phyloP scores from a whole-genome alignment of 92 coral and sea anemone genomes.

The Phymanthus crucifer region DNA sequence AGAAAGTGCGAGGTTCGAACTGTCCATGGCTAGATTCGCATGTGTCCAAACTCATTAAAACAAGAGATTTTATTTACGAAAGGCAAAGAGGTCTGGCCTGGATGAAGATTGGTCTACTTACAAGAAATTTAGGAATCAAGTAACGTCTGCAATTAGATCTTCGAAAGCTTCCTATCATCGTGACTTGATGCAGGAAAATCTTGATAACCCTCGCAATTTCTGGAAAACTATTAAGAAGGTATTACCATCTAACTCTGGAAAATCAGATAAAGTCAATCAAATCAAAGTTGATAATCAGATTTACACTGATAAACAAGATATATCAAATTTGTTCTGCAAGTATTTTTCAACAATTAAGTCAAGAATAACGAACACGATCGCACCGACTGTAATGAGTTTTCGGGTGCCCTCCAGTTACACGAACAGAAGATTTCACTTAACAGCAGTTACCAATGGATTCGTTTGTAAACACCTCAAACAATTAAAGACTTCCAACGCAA shows the following conservation, averaged over 20 bases:
- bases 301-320: not conserved
- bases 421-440: not conserved
- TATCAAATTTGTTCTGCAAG: too few relatives aligned
- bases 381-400: too few relatives aligned
- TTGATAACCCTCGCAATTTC: constrained; percentile 17
- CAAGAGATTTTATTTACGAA: constrained; percentile 17
- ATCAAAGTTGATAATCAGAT: not conserved
- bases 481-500: not conserved
- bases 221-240: too few relatives aligned
- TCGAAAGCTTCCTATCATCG: constrained; percentile 17
- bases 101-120: constrained; percentile 16
- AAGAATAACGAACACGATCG: too few relatives aligned
- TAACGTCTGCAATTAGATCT: constrained; percentile 15
- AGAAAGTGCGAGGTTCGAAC: constrained; percentile 26
- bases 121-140: constrained; percentile 10
- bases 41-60: not conserved
- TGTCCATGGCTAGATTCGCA: constrained; percentile 30
- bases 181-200: constrained; percentile 29
- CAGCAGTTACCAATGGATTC: not conserved
- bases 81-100: not conserved
- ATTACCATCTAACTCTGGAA: not conserved
- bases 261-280: not conserved
- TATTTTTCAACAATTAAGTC: too few relatives aligned
- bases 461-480: not conserved
- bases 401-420: not conserved